These are phyloP conservation scores for Nebria salina DNA, from an alignment of 2,888 invertebrate species.

Conservation along the genomic window DNA sequence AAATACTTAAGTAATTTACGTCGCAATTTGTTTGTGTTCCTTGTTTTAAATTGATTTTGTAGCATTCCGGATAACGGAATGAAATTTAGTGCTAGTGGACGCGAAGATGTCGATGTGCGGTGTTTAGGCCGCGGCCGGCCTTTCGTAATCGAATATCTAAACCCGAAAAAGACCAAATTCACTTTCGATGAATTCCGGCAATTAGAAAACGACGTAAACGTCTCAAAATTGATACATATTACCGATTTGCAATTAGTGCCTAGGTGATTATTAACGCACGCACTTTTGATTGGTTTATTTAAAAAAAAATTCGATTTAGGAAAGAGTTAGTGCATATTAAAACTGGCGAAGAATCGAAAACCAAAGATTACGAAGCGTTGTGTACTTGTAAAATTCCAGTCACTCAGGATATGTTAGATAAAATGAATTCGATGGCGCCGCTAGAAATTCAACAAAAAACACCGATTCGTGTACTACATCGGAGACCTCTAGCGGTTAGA, in stretches of 20 bases:
- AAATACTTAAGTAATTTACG: slow-evolving; percentile 55
- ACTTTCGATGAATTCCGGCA: slow-evolving; percentile 63
- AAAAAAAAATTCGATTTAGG: slow-evolving; percentile 58
- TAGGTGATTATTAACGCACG: slow-evolving; percentile 59
- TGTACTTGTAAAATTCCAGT: slow-evolving; percentile 65
- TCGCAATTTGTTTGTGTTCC: no score
- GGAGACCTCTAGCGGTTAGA: slow-evolving; percentile 79
- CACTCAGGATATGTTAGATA: slow-evolving; percentile 66
- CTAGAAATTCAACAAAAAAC: slow-evolving; percentile 82
- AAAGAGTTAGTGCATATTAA: slow-evolving; percentile 77
- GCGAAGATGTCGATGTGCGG: slow-evolving; percentile 97
- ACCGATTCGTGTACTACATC: slow-evolving; percentile 89
- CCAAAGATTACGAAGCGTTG: slow-evolving; percentile 86
- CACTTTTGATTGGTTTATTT: background rate
- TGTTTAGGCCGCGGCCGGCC: slow-evolving; percentile 93
- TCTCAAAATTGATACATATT: slow-evolving; percentile 67
- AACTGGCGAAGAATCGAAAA: slow-evolving; percentile 87
- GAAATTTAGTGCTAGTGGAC: slow-evolving; percentile 89
- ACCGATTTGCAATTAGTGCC: slow-evolving; percentile 73
- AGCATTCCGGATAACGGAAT: slow-evolving; percentile 53
- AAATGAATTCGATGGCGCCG: slow-evolving; percentile 59
- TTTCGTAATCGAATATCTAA: slow-evolving; percentile 86
- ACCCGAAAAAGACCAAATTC: slow-evolving; percentile 70
- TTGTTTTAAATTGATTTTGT: background rate
- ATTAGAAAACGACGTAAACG: slow-evolving; percentile 71